These are phyloP conservation scores for Plebejus argus DNA, from an alignment of 2,888 invertebrate genomes.

Conservation along the genomic window DNA sequence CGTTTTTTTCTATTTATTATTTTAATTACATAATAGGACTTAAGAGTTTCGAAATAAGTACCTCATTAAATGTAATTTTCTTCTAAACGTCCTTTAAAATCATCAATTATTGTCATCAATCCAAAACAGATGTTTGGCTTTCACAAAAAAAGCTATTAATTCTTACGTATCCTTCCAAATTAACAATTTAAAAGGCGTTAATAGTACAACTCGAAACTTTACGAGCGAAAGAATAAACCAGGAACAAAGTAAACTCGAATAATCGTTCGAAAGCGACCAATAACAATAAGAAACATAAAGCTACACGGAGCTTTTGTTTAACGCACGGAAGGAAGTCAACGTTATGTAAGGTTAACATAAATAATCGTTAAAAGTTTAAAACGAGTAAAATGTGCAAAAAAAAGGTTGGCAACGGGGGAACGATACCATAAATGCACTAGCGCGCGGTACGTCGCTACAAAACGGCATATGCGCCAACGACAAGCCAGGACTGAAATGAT, in stretches of 20 bases:
- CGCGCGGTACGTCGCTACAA: slow-evolving; percentile 47
- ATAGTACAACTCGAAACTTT: not conserved
- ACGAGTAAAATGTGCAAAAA: slow-evolving; percentile 55
- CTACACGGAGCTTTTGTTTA: not conserved
- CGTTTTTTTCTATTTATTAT: not conserved
- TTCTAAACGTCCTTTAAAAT: slow-evolving; percentile 4
- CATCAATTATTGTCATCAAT: not conserved
- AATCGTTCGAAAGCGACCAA: not conserved
- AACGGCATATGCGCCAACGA: slow-evolving; percentile 48
- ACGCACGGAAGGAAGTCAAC: slow-evolving; percentile 7
- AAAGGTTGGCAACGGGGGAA: slow-evolving; percentile 71
- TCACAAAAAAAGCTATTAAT: slow-evolving; percentile 21
- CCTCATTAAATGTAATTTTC: not conserved
- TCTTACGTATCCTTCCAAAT: not conserved
- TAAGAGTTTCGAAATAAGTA: too few species aligned
- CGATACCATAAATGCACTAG: slow-evolving; percentile 78
- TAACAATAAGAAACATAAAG: not conserved
- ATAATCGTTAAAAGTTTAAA: slow-evolving; percentile 16
- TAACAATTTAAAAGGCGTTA: slow-evolving; percentile 6
- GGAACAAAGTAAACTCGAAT: not conserved
- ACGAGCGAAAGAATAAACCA: not conserved
- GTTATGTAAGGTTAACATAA: slow-evolving; percentile 2
- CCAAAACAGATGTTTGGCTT: slow-evolving; percentile 17
- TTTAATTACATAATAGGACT: not conserved
- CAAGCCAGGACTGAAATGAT: slow-evolving; percentile 46